phyloP scores from a whole-genome alignment of 2,113 vertebrate genomes.

The Salvelinus alpinus region DNA sequence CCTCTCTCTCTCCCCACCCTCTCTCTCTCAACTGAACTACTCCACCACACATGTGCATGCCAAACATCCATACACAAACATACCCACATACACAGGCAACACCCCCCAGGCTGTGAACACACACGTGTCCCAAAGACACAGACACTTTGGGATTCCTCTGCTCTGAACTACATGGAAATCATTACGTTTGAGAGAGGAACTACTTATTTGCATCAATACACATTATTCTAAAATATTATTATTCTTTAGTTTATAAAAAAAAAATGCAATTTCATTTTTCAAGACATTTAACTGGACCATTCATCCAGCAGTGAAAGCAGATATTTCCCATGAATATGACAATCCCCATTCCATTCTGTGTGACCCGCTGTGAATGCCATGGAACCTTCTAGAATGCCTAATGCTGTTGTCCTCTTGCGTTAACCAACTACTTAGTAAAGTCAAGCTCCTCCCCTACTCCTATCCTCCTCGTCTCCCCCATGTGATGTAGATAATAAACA shows the following conservation, averaged over 20 bases:
- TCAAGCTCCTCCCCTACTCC: conserved; percentile 27
- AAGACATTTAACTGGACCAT: not conserved
- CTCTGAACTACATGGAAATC: no score
- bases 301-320: conserved; percentile 21
- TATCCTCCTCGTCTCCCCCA: no score
- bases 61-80: conserved; percentile 9
- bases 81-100: not conserved
- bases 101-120: not conserved
- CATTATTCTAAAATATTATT: no score
- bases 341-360: conserved; percentile 53
- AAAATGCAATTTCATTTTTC: not conserved
- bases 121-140: not conserved
- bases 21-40: not conserved
- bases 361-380: conserved; percentile 54
- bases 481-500: no score
- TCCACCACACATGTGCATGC: conserved; percentile 2
- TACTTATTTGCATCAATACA: no score
- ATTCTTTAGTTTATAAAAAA: not conserved
- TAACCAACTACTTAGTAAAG: conserved; percentile 57
- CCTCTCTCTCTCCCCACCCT: no score
- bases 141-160: no score
- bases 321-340: conserved; percentile 58
- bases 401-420: conserved; percentile 70
- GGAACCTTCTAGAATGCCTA: conserved; percentile 53
- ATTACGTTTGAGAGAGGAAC: no score